Evolutionary conservation across 2,797 vertebrate genomes (phyloP).

Genomic region (Phalloptychus januarius): DNA sequence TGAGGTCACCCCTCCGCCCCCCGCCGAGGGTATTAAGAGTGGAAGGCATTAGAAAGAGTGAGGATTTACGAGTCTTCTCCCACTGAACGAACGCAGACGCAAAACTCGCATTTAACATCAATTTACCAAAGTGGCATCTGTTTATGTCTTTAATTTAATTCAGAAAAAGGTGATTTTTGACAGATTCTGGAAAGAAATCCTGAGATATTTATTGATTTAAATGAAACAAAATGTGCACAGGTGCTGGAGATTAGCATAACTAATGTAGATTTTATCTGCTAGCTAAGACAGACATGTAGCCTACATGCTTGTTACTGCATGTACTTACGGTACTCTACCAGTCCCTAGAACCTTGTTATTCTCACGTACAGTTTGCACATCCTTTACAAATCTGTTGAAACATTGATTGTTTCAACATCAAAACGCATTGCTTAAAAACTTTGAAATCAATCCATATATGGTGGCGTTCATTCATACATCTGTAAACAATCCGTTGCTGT

Average conservation of each 20-base stretch:
- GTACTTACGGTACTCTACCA: too few species aligned
- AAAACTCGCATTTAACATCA: not conserved
- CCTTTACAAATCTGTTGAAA: too few species aligned
- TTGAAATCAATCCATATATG: too few species aligned
- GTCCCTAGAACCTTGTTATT: too few species aligned
- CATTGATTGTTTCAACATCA: too few species aligned
- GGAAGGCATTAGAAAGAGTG: slow-evolving; percentile 56
- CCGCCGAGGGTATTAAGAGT: slow-evolving; percentile 65
- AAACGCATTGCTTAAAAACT: too few species aligned
- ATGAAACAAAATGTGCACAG: not conserved
- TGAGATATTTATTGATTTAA: not conserved
- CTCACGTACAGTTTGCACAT: too few species aligned
- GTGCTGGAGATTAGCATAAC: not conserved
- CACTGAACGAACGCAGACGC: slow-evolving; percentile 2
- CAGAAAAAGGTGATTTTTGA: not conserved
- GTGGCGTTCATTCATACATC: too few species aligned
- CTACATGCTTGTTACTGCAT: too few species aligned
- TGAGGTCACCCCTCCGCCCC: slow-evolving; percentile 4
- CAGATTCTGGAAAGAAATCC: not conserved
- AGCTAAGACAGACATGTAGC: too few species aligned
- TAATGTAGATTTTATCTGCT: too few species aligned
- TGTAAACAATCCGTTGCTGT: too few species aligned
- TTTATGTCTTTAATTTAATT: not conserved
- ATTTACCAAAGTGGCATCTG: not conserved
- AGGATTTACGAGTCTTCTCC: slow-evolving; percentile 53